phyloP scores from a whole-genome alignment of 2,888 invertebrate genomes.

The Drosophila anceps region DNA sequence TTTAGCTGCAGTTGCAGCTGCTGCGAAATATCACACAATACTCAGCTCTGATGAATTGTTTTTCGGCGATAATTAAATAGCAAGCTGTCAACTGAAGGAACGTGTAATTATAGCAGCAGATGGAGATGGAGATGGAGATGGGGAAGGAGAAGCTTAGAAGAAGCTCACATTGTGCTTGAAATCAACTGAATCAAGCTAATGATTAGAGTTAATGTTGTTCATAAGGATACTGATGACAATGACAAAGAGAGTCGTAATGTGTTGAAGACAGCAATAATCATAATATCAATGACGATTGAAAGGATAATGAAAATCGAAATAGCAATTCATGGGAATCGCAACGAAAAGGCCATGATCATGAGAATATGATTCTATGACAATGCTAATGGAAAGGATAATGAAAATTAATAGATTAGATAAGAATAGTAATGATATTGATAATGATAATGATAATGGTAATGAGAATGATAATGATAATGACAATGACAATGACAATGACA shows the following conservation, averaged over 20 bases:
- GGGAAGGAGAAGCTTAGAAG: background rate
- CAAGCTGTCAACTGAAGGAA: background rate
- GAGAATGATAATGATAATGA: background rate
- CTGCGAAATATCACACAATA: constrained; percentile 6
- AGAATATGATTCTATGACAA: too few species aligned
- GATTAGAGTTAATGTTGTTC: background rate
- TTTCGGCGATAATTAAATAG: constrained; percentile 26
- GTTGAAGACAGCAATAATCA: background rate
- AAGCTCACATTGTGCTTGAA: background rate
- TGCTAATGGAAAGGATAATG: too few species aligned
- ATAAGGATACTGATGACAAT: background rate
- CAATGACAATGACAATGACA: background rate
- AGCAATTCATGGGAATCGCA: too few species aligned
- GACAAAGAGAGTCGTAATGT: background rate
- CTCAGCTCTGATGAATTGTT: constrained; percentile 29
- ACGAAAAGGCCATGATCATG: too few species aligned
- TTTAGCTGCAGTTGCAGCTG: constrained; percentile 28
- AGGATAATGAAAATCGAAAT: too few species aligned
- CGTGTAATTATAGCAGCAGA: constrained; percentile 34
- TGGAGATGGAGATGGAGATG: background rate
- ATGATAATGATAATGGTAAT: background rate
- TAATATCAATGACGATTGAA: background rate
- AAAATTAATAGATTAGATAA: too few species aligned
- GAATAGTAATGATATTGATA: background rate
- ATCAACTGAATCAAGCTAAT: background rate